Conservation (phyloP, 2,888 invertebrate species). For the Malthinus seriepunctatus region DNA sequence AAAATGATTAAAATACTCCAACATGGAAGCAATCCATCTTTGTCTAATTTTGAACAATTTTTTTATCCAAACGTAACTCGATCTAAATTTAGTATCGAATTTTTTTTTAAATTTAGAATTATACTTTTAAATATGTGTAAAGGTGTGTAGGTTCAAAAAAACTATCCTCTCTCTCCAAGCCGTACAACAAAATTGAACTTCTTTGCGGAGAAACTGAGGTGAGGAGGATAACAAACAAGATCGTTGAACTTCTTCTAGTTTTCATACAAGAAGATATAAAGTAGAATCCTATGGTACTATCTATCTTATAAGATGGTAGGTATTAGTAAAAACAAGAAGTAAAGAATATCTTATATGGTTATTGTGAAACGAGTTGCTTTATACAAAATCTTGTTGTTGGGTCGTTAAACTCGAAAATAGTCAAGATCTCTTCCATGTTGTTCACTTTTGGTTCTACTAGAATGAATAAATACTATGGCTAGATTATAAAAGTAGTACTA, state of each 20-base stretch:
- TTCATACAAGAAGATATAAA: not conserved
- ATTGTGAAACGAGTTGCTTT: slow-evolving; percentile 1
- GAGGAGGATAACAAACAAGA: slow-evolving; percentile 1
- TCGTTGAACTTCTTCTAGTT: slow-evolving; percentile 7
- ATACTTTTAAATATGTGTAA: too few relatives aligned
- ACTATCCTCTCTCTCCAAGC: too few relatives aligned
- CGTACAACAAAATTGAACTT: too few relatives aligned
- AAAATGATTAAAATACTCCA: too few relatives aligned
- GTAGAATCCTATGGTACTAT: not conserved
- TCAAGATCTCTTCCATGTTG: not conserved
- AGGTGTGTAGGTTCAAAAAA: too few relatives aligned
- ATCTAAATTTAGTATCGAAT: too few relatives aligned
- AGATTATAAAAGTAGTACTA: slow-evolving; percentile 3
- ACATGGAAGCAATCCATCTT: too few relatives aligned
- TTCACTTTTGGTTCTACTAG: slow-evolving; percentile 1
- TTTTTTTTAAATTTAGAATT: too few relatives aligned
- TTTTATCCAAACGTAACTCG: too few relatives aligned
- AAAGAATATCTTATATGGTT: not conserved
- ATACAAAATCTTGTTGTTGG: slow-evolving; percentile 2
- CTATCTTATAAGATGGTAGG: not conserved
- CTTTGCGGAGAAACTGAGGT: not conserved
- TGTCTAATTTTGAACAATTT: too few relatives aligned
- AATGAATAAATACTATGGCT: slow-evolving; percentile 5
- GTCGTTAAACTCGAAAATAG: slow-evolving; percentile 1
- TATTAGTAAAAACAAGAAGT: slow-evolving; percentile 1